Evolutionary conservation across 2,797 vertebrate species (phyloP).

Genomic region (Urophycis tenuis): DNA sequence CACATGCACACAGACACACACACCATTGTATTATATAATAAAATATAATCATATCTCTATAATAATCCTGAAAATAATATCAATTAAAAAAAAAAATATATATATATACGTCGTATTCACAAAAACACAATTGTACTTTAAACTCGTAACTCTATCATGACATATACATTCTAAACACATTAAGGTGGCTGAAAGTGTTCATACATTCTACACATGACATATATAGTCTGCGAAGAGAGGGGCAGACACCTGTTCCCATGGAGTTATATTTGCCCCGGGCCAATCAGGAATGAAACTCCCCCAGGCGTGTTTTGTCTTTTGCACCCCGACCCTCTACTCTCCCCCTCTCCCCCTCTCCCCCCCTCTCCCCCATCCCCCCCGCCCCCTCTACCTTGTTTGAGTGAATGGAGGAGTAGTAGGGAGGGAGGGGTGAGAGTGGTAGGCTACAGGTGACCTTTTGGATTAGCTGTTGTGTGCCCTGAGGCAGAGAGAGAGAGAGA

Average conservation of each 20-base stretch:
- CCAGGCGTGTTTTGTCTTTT: slow-evolving; percentile 41
- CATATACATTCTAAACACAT: background rate
- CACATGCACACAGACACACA: background rate
- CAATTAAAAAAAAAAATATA: too few species aligned
- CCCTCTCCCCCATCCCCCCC: background rate
- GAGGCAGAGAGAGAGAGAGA: slow-evolving; percentile 34
- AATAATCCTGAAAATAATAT: background rate
- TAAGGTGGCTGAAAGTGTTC: background rate
- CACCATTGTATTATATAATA: background rate
- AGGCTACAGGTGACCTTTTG: slow-evolving; percentile 62
- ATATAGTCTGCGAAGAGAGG: slow-evolving; percentile 18
- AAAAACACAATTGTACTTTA: too few species aligned
- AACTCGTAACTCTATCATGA: background rate
- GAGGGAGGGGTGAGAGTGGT: slow-evolving; percentile 43
- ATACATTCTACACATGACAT: background rate
- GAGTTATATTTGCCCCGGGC: slow-evolving; percentile 40
- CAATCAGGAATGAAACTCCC: slow-evolving; percentile 54
- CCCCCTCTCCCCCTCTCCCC: background rate
- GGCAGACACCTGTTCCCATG: slow-evolving; percentile 40
- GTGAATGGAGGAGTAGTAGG: slow-evolving; percentile 28
- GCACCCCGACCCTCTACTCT: background rate
- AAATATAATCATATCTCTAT: background rate
- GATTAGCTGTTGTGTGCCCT: slow-evolving; percentile 58
- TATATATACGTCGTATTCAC: too few species aligned
- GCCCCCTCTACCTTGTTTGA: background rate